Base-by-base conservation (phyloP, 2,113 vertebrate species). In the Pristiophorus japonicus region DNA sequence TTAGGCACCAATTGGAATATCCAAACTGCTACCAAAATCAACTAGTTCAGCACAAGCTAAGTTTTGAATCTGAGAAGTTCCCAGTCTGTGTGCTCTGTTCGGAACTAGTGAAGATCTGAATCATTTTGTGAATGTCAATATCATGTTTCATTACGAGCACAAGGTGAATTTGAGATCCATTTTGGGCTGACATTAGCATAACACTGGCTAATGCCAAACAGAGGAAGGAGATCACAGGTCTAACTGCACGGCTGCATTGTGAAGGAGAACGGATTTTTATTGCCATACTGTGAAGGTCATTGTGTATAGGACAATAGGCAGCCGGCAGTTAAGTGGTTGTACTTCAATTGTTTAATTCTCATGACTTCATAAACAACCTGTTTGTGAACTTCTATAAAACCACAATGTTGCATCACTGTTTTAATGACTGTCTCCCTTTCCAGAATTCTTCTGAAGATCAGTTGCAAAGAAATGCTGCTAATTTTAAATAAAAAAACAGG, bases 221-320 rank as follows among this genome's bases (percentile, higher is more conserved):
- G 73, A 90, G 87, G 87, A 90, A 90, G 51, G 51, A 62, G 87
- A 62, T 90, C 87, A 90, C 87, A 90, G 55, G 87, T 90, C 87
- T 59, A n/a, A 59, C 27, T 90, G 14, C n/a, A 34, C 30, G 55
- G 51, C 16, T 90, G 14, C 30, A 62, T 62, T 90, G 87, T 59
- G 87, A 90, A 90, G 55, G 34, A 59, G 59, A 27, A n/a, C 10
- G 27, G 51, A 90, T 90, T 90, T 90, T 90, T 27, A 90, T 90
- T 90, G 87, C 55, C 27, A 90, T n/a, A 30, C 22, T 87, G 84
- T 16, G 27, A 34, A 90, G 27, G 51, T 59, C 34, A 90, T 59
- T 90, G 27, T 90, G 11, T 90, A 90, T n/a, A 34, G 51, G 87
- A 90, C 87, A 90, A 90, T 90, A 59, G 30, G 51, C 34, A n/a